phyloP scores from a whole-genome alignment of 2,797 vertebrate genomes.

The Odontamblyopus lacepedii region DNA sequence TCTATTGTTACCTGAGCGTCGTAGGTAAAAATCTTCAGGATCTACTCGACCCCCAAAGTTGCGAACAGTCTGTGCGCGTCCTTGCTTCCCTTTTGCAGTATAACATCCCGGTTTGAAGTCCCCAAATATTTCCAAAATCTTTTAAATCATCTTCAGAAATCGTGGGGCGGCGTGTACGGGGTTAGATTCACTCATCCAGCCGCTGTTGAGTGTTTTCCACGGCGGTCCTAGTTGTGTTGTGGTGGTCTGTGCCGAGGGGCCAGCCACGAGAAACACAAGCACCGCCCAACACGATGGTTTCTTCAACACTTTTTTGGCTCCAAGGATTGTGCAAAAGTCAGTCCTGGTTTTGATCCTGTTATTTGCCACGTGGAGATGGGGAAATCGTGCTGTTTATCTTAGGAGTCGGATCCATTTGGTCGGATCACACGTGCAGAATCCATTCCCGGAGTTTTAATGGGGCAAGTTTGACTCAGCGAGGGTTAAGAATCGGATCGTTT shows the following conservation, averaged over 20 bases:
- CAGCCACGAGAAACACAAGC: background rate
- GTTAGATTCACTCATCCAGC: no score
- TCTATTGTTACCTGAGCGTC: conserved; percentile 20
- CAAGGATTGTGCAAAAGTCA: background rate
- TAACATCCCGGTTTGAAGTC: background rate
- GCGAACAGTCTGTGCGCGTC: background rate
- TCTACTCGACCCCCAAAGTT: conserved; percentile 31
- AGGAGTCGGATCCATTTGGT: background rate
- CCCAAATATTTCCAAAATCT: background rate
- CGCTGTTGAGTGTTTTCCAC: background rate
- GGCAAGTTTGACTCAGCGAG: background rate
- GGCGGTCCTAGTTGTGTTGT: background rate
- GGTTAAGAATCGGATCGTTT: background rate
- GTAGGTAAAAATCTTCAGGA: conserved; percentile 20
- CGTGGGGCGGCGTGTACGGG: background rate
- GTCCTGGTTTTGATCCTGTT: background rate
- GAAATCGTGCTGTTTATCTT: conserved; percentile 3
- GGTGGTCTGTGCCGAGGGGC: background rate
- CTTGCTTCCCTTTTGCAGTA: conserved; percentile 3
- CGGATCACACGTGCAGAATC: background rate
- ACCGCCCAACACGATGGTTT: background rate
- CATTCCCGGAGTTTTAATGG: background rate
- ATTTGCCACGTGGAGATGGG: conserved; percentile 6
- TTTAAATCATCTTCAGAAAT: background rate
- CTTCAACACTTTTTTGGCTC: background rate